Conservation (phyloP, 2,797 vertebrate genomes). For the Leptodactylus fallax region DNA sequence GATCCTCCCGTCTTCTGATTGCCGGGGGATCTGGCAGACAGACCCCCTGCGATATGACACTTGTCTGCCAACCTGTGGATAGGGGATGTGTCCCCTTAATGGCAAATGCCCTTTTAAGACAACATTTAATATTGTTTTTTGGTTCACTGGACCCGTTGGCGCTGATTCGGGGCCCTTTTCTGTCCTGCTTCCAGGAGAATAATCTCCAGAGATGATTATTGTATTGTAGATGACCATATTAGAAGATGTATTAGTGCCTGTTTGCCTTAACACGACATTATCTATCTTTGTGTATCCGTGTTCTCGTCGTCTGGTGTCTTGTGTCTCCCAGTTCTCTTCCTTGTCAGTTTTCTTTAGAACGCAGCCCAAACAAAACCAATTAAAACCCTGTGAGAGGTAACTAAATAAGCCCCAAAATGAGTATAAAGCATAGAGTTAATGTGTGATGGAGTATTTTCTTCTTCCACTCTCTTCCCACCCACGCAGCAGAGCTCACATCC, state of each 20-base stretch:
- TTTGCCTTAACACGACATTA: not conserved
- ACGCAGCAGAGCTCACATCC: conserved; percentile 23
- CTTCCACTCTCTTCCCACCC: conserved; percentile 5
- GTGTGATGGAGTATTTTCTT: not conserved
- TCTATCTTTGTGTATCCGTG: not conserved
- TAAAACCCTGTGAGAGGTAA: not conserved
- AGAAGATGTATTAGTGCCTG: not conserved
- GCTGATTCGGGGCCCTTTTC: not conserved
- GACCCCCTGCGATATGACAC: too few relatives aligned
- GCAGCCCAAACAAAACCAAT: not conserved
- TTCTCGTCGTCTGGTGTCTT: not conserved
- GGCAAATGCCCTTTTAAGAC: too few relatives aligned
- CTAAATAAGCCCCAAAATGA: not conserved
- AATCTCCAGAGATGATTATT: not conserved
- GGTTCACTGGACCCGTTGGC: too few relatives aligned
- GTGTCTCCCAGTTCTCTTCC: not conserved
- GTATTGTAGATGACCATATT: not conserved
- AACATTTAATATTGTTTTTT: too few relatives aligned
- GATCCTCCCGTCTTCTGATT: too few relatives aligned
- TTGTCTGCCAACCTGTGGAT: too few relatives aligned
- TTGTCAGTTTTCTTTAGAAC: not conserved
- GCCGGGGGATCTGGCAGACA: too few relatives aligned
- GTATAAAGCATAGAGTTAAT: conserved; percentile 22
- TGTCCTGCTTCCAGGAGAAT: not conserved
- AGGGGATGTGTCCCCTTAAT: too few relatives aligned